Evolutionary conservation across 2,113 vertebrate genomes (phyloP).

Genomic region (Apeltes quadracus): DNA sequence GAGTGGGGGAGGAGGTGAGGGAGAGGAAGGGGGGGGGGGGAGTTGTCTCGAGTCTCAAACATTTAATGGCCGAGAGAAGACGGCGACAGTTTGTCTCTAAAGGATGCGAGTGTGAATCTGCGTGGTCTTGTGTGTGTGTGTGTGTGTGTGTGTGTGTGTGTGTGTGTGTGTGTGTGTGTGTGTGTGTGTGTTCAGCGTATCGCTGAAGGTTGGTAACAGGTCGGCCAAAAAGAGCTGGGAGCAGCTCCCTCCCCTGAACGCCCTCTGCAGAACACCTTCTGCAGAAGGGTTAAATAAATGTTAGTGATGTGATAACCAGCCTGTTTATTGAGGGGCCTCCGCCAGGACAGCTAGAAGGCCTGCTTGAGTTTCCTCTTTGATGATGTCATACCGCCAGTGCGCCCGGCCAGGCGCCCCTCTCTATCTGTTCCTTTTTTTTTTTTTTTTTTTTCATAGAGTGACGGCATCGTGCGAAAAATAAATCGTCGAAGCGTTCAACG

Average conservation of each 20-base stretch:
- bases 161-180: slow-evolving; percentile 13
- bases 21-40: background rate
- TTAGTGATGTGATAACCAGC: slow-evolving; percentile 99
- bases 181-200: slow-evolving; percentile 68
- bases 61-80: slow-evolving; percentile 24
- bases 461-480: background rate
- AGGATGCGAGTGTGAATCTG: slow-evolving; percentile 18
- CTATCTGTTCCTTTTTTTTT: background rate
- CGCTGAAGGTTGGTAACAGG: slow-evolving; percentile 83
- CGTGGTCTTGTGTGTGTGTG: background rate
- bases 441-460: background rate
- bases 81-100: slow-evolving; percentile 6
- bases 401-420: slow-evolving; percentile 20
- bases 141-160: slow-evolving; percentile 42
- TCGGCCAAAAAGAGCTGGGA: slow-evolving; percentile 80
- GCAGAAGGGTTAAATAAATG: slow-evolving; percentile 99
- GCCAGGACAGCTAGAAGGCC: slow-evolving; percentile 63
- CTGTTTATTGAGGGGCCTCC: slow-evolving; percentile 90
- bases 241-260: slow-evolving; percentile 69
- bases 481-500: background rate
- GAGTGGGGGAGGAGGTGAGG: slow-evolving; percentile 16
- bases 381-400: slow-evolving; percentile 75
- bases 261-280: slow-evolving; percentile 82
- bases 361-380: slow-evolving; percentile 83
- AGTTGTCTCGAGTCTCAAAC: slow-evolving; percentile 24